Conservation (phyloP, 2,113 vertebrate species). For the Manacus vitellinus region DNA sequence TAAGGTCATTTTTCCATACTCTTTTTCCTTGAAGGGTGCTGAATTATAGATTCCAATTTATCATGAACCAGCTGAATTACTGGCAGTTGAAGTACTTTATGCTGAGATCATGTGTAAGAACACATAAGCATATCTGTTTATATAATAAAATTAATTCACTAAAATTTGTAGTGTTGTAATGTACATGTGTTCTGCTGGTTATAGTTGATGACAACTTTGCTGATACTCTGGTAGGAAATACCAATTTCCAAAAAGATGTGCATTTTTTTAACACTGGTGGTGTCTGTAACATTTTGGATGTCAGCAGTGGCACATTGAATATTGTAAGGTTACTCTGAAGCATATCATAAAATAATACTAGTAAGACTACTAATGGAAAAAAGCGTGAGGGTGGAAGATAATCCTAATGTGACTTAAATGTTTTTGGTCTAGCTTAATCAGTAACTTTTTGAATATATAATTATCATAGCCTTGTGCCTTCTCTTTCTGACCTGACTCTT, state of each 20-base stretch:
- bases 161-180: neutral
- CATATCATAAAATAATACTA: neutral
- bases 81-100: neutral
- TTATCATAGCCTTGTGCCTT: neutral
- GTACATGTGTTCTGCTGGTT: neutral
- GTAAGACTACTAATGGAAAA: neutral
- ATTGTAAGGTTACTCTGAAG: neutral
- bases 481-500: neutral
- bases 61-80: neutral
- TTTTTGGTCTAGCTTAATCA: neutral
- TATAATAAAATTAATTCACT: neutral
- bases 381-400: neutral
- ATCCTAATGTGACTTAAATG: neutral
- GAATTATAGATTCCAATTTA: neutral
- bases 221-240: neutral
- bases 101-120: neutral
- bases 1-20: neutral
- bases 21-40: neutral
- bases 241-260: neutral
- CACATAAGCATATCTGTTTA: neutral
- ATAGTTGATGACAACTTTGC: neutral
- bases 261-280: neutral
- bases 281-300: neutral
- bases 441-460: neutral
- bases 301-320: neutral